phyloP scores from a whole-genome alignment of 2,113 vertebrate species.

The Leucoraja erinaceus region DNA sequence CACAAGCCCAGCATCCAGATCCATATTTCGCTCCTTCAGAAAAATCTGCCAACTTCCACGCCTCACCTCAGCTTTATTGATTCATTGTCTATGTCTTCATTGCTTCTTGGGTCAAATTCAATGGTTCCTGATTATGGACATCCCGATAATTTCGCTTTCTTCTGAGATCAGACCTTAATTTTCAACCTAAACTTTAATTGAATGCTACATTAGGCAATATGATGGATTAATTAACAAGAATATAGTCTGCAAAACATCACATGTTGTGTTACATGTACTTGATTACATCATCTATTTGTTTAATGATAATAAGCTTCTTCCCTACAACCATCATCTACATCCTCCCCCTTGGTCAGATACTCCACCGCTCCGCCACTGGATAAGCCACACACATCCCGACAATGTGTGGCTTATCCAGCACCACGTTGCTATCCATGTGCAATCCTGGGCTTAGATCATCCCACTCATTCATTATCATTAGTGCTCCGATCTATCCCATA shows the following conservation, averaged over 20 bases:
- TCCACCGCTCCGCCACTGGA: too few species aligned
- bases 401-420: too few species aligned
- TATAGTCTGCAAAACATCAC: not conserved
- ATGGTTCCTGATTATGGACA: too few species aligned
- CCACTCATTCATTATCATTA: not conserved
- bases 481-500: not conserved
- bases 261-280: not conserved
- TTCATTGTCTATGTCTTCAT: too few species aligned
- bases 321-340: too few species aligned
- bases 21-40: not conserved
- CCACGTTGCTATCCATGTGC: too few species aligned
- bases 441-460: not conserved
- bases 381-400: too few species aligned
- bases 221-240: not conserved
- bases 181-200: not conserved
- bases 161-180: not conserved
- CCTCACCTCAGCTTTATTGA: too few species aligned
- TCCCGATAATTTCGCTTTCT: not conserved
- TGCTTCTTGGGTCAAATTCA: too few species aligned
- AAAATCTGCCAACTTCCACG: too few species aligned
- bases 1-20: not conserved
- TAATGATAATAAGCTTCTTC: too few species aligned
- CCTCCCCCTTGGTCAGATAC: too few species aligned
- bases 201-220: conserved; percentile 3
- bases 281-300: not conserved